phyloP scores from a whole-genome alignment of 2,888 invertebrate genomes.

The Himalopsyche japonica region DNA sequence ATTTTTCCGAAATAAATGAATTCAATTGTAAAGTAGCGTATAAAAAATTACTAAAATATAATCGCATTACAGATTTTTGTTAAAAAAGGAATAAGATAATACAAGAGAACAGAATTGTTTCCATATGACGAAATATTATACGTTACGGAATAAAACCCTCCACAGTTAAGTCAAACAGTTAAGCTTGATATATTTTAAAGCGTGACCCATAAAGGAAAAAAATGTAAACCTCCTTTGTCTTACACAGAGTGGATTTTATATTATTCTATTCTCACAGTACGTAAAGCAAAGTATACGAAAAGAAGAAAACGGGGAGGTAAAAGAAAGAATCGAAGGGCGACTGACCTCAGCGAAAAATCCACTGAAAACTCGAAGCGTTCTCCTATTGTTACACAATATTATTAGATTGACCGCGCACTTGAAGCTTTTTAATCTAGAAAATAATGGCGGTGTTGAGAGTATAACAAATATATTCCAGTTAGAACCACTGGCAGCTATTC shows the following conservation, averaged over 20 bases:
- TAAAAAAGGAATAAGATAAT: too few species aligned
- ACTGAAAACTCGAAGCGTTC: not conserved
- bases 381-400: not conserved
- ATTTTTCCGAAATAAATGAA: too few species aligned
- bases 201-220: not conserved
- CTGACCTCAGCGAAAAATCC: not conserved
- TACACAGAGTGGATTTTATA: not conserved
- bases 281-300: not conserved
- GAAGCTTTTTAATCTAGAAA: not conserved
- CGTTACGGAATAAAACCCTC: not conserved
- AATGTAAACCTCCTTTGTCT: not conserved
- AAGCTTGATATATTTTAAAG: not conserved
- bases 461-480: too few species aligned
- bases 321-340: not conserved
- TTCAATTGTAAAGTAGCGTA: too few species aligned
- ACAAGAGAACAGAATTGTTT: too few species aligned
- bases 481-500: too few species aligned
- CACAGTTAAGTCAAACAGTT: not conserved
- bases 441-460: too few species aligned
- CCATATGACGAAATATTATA: not conserved
- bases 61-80: too few species aligned
- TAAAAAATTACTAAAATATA: too few species aligned
- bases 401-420: not conserved
- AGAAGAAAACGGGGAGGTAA: not conserved
- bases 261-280: not conserved